Evolutionary conservation across 2,113 vertebrate genomes (phyloP).

Genomic region (Neogale vison): DNA sequence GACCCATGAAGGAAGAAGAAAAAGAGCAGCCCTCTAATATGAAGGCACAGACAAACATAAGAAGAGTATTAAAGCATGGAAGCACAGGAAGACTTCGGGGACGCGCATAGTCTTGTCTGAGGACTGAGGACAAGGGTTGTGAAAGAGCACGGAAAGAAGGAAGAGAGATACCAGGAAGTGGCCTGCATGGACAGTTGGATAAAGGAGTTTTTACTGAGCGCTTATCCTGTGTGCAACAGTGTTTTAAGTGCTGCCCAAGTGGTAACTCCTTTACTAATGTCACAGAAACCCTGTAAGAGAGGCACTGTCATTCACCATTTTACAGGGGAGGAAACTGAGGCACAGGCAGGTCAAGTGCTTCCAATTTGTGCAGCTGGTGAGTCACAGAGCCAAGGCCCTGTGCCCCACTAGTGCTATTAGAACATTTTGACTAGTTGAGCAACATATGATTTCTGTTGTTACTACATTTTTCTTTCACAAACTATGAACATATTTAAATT

Average conservation of each 20-base stretch:
- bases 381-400: neutral
- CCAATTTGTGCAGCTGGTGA: neutral
- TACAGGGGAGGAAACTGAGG: neutral
- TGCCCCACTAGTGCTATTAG: too few species aligned
- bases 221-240: too few species aligned
- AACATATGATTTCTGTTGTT: neutral
- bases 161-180: accelerated
- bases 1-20: neutral
- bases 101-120: accelerated
- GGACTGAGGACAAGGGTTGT: accelerated
- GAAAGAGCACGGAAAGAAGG: neutral
- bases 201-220: neutral
- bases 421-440: neutral
- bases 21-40: neutral
- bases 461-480: neutral
- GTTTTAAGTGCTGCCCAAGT: neutral
- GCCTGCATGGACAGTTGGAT: accelerated
- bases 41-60: neutral
- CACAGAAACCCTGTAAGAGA: neutral
- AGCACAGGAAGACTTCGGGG: too few species aligned
- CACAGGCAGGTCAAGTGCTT: neutral
- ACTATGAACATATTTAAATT: neutral
- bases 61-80: too few species aligned
- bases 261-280: neutral
- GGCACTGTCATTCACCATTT: neutral